phyloP scores from a whole-genome alignment of 30 jellyfish, hydroid and myxozoan species.

The Sanderia malayensis region DNA sequence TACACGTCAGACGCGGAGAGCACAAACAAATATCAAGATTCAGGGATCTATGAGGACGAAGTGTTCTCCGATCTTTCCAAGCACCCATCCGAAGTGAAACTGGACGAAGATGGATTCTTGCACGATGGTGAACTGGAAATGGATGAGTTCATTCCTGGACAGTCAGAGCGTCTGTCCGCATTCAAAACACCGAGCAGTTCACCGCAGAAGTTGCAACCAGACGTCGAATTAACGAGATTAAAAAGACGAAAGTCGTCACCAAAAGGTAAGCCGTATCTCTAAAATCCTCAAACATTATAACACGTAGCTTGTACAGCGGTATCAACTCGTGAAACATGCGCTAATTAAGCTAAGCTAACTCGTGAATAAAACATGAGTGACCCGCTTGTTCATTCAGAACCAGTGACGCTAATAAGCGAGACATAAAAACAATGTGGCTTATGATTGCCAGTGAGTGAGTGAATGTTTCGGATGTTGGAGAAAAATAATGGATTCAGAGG shows the following conservation, averaged over 20 bases:
- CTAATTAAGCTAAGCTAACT: neutral
- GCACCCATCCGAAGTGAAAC: constrained; percentile 33
- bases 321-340: constrained; percentile 6
- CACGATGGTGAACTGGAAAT: constrained; percentile 65
- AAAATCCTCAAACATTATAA: no score
- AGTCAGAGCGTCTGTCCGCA: constrained; percentile 85
- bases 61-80: constrained; percentile 85
- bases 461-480: no score
- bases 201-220: constrained; percentile 76
- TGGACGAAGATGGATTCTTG: constrained; percentile 45
- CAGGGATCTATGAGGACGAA: constrained; percentile 97
- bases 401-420: constrained; percentile 6
- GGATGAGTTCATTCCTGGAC: constrained; percentile 68
- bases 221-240: constrained; percentile 26
- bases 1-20: constrained; percentile 95
- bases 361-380: constrained; percentile 48
- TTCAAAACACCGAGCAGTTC: constrained; percentile 99
- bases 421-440: no score
- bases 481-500: constrained; percentile 46
- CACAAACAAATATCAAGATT: constrained; percentile 90
- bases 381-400: constrained; percentile 65
- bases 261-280: constrained; percentile 60
- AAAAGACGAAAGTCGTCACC: constrained; percentile 20
- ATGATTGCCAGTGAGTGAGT: no score
- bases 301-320: constrained; percentile 1